A percentile compares a stretch with the other conserved stretches of the same genome.
Evolutionary conservation across 2,797 vertebrate genomes (phyloP).

Genomic region (Brachyalestes nurse): DNA sequence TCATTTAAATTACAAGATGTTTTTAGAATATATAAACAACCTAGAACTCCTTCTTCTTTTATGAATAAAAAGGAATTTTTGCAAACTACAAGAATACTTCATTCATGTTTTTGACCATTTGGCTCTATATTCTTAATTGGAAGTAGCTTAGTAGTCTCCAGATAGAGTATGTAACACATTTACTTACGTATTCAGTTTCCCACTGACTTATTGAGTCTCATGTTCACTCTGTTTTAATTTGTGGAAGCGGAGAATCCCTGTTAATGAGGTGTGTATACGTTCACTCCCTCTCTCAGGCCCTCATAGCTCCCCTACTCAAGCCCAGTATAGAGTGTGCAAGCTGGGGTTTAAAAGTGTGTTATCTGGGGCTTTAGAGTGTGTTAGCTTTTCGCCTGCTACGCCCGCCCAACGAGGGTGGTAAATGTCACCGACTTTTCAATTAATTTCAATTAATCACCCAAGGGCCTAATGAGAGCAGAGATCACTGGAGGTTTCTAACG

Average conservation of each 20-base stretch:
- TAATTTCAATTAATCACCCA: slow-evolving; percentile 59
- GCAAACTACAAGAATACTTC: too few species aligned
- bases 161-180: background rate
- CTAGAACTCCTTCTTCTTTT: too few species aligned
- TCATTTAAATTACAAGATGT: too few species aligned
- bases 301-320: background rate
- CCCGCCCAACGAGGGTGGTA: slow-evolving; percentile 36
- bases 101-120: too few species aligned
- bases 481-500: slow-evolving; percentile 45
- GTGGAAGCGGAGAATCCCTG: background rate
- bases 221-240: background rate
- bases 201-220: slow-evolving; percentile 4
- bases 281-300: background rate
- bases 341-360: slow-evolving; percentile 13
- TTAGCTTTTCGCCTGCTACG: slow-evolving; percentile 37
- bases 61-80: too few species aligned
- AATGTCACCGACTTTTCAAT: slow-evolving; percentile 62
- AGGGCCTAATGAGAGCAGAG: slow-evolving; percentile 42
- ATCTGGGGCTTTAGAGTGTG: slow-evolving; percentile 10
- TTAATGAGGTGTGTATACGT: background rate
- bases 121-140: too few species aligned
- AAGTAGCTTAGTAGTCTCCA: background rate
- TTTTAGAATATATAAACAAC: too few species aligned
- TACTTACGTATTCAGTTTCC: slow-evolving; percentile 4
- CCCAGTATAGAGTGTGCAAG: background rate